Conservation (phyloP, 2,888 invertebrate genomes). For the Nemoura dubitans region DNA sequence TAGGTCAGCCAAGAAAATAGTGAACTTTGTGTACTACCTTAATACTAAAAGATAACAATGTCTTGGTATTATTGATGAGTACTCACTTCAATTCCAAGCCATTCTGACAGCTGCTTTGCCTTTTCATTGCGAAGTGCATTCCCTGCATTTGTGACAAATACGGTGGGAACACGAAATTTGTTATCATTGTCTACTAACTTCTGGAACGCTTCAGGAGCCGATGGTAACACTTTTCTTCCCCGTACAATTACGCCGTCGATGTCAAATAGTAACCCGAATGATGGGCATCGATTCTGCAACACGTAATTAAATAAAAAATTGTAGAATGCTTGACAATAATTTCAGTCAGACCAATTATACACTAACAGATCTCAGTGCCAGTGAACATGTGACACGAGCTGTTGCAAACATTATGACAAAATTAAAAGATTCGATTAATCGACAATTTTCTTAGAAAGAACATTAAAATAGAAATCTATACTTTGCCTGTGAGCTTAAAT, state of each 20-base stretch:
- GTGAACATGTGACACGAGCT: not conserved
- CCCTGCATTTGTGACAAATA: slow-evolving; percentile 74
- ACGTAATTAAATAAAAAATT: not conserved
- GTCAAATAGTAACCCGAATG: slow-evolving; percentile 73
- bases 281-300: slow-evolving; percentile 54
- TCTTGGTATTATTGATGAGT: slow-evolving; percentile 42
- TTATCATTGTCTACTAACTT: slow-evolving; percentile 64
- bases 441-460: not conserved
- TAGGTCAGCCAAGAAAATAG: slow-evolving; percentile 25
- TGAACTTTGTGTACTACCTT: not conserved
- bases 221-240: slow-evolving; percentile 67
- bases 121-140: slow-evolving; percentile 67
- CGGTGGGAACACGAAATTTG: slow-evolving; percentile 68
- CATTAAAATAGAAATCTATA: not conserved
- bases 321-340: not conserved
- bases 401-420: slow-evolving; percentile 7
- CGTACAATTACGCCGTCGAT: slow-evolving; percentile 74
- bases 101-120: slow-evolving; percentile 67
- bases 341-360: not conserved
- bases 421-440: not conserved
- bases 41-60: slow-evolving; percentile 25
- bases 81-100: slow-evolving; percentile 66
- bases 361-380: not conserved
- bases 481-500: slow-evolving; percentile 39
- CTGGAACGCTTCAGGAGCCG: slow-evolving; percentile 67